phyloP scores from a whole-genome alignment of 2,113 vertebrate species.

The Pachypanchax playfairii region DNA sequence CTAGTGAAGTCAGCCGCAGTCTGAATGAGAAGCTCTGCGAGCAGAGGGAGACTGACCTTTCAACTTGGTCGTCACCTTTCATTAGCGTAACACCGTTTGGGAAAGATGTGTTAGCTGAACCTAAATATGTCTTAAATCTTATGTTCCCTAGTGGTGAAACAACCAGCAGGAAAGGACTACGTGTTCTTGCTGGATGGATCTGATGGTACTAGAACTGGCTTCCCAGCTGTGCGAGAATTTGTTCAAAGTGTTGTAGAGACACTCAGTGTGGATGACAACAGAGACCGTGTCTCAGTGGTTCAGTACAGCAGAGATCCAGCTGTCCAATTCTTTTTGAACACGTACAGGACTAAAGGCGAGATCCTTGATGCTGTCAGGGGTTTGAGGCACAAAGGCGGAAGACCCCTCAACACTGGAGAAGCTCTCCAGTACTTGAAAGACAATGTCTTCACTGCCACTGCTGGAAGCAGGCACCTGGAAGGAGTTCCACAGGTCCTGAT shows the following conservation, averaged over 20 bases:
- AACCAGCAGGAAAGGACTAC: conserved; percentile 33
- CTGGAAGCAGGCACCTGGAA: conserved; percentile 83
- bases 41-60: conserved; percentile 2
- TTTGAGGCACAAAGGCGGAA: conserved; percentile 58
- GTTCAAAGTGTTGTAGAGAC: conserved; percentile 47
- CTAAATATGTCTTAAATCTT: conserved; percentile 1
- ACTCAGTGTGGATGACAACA: conserved; percentile 57
- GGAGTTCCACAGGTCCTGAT: conserved; percentile 81
- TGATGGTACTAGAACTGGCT: conserved; percentile 16
- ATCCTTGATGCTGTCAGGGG: conserved; percentile 37
- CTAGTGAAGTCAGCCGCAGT: too few species aligned
- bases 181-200: conserved; percentile 74
- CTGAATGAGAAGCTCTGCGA: too few species aligned
- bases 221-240: conserved; percentile 46
- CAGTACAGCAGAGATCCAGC: conserved; percentile 65
- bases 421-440: conserved; percentile 76
- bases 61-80: background rate
- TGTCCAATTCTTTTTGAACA: conserved; percentile 68
- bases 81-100: fast-evolving
- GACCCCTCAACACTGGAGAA: conserved; percentile 80
- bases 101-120: background rate
- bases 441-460: conserved; percentile 78
- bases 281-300: conserved; percentile 64
- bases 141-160: conserved; percentile 28
- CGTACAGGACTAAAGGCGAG: conserved; percentile 31